Evolutionary conservation across 2,797 vertebrate genomes (phyloP).

Genomic region (Falco naumanni): DNA sequence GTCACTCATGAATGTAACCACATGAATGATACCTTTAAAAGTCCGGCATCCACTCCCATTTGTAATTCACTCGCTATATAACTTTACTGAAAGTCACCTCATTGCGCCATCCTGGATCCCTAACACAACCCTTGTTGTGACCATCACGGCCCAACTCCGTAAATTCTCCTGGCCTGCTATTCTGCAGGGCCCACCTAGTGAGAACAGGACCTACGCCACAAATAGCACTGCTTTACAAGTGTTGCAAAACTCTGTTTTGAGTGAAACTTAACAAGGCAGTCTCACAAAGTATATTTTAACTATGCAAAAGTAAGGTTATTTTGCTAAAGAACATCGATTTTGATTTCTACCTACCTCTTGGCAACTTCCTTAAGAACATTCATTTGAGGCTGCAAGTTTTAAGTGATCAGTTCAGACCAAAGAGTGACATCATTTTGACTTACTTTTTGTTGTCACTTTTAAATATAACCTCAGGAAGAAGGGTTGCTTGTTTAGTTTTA

Average conservation of each 20-base stretch:
- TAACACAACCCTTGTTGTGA: background rate
- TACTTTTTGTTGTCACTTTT: background rate
- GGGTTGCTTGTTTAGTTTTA: background rate
- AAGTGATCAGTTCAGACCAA: background rate
- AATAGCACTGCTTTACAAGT: background rate
- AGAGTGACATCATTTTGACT: background rate
- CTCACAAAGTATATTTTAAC: background rate
- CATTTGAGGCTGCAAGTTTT: background rate
- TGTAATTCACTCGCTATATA: background rate
- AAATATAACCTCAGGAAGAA: background rate
- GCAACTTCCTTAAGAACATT: background rate
- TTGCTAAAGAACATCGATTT: fast-evolving
- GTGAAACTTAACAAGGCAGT: background rate
- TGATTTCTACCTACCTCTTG: background rate
- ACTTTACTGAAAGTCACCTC: background rate
- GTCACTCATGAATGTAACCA: background rate
- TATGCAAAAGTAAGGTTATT: fast-evolving
- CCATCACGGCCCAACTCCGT: fast-evolving
- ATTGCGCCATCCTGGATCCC: background rate
- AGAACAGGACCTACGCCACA: fast-evolving
- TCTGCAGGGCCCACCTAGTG: background rate
- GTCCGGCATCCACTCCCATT: background rate
- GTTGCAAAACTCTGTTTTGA: fast-evolving
- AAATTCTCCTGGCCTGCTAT: background rate
- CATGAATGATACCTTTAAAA: background rate